These are phyloP conservation scores for Tuta absoluta DNA, from an alignment of 2,888 invertebrate species.

Conservation along the genomic window DNA sequence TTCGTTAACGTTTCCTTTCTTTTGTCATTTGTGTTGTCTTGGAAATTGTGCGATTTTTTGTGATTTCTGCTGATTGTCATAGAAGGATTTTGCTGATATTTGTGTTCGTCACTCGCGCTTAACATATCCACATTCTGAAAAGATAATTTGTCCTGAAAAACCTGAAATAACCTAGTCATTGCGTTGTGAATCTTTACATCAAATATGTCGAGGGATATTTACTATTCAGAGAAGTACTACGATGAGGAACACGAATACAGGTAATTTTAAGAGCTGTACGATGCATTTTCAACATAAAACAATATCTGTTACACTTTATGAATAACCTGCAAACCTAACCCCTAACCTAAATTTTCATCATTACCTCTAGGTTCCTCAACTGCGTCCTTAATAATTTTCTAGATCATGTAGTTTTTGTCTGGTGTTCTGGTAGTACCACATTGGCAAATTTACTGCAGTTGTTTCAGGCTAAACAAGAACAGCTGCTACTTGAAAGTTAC, in stretches of 20 bases:
- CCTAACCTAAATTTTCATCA: neutral
- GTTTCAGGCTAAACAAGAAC: neutral
- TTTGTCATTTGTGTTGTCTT: slow-evolving; percentile 35
- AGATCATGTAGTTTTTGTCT: neutral
- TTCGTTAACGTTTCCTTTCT: slow-evolving; percentile 58
- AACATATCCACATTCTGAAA: neutral
- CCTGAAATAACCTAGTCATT: slow-evolving; percentile 15
- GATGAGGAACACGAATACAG: slow-evolving; percentile 96
- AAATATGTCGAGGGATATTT: slow-evolving; percentile 87
- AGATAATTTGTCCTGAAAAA: neutral
- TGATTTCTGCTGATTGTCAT: slow-evolving; percentile 1
- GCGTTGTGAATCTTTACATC: neutral
- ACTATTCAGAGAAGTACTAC: slow-evolving; percentile 96
- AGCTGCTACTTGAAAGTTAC: neutral
- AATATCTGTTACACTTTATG: neutral
- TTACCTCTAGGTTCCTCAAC: neutral
- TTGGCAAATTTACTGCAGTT: neutral
- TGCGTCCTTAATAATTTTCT: neutral
- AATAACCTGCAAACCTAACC: neutral
- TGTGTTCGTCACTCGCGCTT: neutral
- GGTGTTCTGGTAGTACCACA: neutral
- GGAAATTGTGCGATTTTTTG: slow-evolving; percentile 32
- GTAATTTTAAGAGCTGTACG: slow-evolving; percentile 69
- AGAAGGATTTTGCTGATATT: neutral
- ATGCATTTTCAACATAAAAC: neutral